These are phyloP conservation scores for Macheiramphus alcinus DNA, from an alignment of 2,113 vertebrate genomes.

Conservation along the genomic window DNA sequence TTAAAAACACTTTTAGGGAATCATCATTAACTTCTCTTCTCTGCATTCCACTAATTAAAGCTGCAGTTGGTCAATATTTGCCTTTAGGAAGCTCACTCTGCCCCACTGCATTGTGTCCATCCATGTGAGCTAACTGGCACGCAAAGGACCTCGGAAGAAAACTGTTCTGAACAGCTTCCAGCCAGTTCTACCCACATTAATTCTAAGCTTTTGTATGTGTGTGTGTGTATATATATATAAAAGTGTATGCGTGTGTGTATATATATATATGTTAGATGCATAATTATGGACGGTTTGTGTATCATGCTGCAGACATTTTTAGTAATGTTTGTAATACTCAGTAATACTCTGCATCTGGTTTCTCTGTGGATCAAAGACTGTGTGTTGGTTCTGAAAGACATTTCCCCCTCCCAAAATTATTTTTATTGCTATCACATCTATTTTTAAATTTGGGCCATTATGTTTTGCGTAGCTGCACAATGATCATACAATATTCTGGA, in stretches of 20 bases:
- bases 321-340: not conserved
- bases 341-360: not conserved
- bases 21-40: not conserved
- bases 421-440: not conserved
- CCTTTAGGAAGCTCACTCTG: not conserved
- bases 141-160: not conserved
- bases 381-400: not conserved
- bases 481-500: not conserved
- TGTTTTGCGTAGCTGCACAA: not conserved
- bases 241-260: not conserved
- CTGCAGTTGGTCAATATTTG: slow-evolving; percentile 29
- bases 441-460: not conserved
- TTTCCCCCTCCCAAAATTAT: not conserved
- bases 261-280: not conserved
- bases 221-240: not conserved
- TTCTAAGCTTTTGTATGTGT: too few relatives aligned
- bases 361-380: not conserved
- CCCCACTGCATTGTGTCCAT: not conserved
- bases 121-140: not conserved
- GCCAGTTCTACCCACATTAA: not conserved
- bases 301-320: not conserved
- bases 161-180: not conserved
- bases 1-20: not conserved
- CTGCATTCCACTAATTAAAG: not conserved
- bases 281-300: not conserved